Conservation (phyloP, 2,797 vertebrate genomes). For the Cynodonichthys magdalenae region DNA sequence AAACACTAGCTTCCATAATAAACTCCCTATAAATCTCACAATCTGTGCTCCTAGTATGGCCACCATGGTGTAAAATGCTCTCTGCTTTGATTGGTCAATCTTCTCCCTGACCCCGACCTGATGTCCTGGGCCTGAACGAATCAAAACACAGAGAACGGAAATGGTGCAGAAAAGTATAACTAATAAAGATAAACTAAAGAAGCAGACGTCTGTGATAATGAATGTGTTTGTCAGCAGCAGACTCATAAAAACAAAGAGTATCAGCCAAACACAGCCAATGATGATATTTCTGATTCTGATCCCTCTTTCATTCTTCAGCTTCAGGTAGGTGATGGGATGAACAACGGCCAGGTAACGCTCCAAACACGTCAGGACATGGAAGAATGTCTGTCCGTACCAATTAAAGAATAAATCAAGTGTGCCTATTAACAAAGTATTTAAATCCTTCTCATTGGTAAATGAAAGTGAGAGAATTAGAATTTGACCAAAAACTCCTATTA, state of each 20-base stretch:
- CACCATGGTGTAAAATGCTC: conserved; percentile 16
- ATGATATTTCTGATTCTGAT: conserved; percentile 10
- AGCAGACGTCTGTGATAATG: rapidly evolving
- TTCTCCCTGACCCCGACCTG: neutral
- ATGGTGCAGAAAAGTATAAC: neutral
- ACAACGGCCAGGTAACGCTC: conserved; percentile 44
- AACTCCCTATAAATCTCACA: neutral
- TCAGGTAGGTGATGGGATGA: conserved; percentile 38
- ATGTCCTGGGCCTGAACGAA: conserved; percentile 1
- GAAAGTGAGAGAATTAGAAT: rapidly evolving
- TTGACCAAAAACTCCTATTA: rapidly evolving
- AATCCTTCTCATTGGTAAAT: rapidly evolving
- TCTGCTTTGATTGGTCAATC: conserved; percentile 19
- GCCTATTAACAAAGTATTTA: rapidly evolving
- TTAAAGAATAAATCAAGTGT: rapidly evolving
- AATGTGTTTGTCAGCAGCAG: neutral
- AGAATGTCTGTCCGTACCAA: conserved; percentile 1
- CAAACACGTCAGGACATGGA: conserved; percentile 33
- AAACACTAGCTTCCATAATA: neutral
- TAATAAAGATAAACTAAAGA: rapidly evolving
- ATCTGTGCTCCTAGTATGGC: conserved; percentile 10
- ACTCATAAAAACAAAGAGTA: neutral
- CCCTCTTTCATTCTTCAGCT: conserved; percentile 7
- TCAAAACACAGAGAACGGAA: neutral
- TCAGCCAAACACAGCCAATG: conserved; percentile 5